phyloP scores from a whole-genome alignment of 2,113 vertebrate genomes.

The Progne subis region DNA sequence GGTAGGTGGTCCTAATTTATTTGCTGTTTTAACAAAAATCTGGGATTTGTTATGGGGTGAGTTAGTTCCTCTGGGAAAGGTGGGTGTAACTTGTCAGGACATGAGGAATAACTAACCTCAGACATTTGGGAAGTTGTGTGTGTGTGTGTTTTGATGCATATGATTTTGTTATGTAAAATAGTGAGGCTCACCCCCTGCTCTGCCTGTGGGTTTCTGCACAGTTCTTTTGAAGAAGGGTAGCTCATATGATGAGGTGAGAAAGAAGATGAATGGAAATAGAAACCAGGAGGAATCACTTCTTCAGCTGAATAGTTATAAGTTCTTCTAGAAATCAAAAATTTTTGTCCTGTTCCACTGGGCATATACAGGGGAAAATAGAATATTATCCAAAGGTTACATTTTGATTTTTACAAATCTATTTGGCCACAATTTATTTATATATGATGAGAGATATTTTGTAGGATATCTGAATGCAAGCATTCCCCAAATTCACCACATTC shows the following conservation, averaged over 20 bases:
- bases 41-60: conserved; percentile 61
- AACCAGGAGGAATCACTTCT: conserved; percentile 28
- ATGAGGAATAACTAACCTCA: conserved; percentile 63
- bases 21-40: conserved; percentile 60
- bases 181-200: conserved; percentile 53
- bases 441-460: neutral
- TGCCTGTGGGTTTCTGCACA: conserved; percentile 58
- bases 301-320: conserved; percentile 32
- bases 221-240: conserved; percentile 58
- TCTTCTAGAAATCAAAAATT: neutral
- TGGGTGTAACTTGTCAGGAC: conserved; percentile 70
- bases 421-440: neutral
- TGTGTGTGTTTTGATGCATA: conserved; percentile 56
- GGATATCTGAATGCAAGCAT: neutral
- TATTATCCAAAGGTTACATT: neutral
- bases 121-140: conserved; percentile 60
- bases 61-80: conserved; percentile 67
- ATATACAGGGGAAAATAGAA: neutral
- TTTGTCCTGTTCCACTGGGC: neutral
- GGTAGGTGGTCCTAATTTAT: conserved; percentile 68
- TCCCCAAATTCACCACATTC: neutral
- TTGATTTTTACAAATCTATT: neutral
- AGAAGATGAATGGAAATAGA: conserved; percentile 61
- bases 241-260: conserved; percentile 60
- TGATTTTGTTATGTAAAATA: conserved; percentile 58